phyloP scores from a whole-genome alignment of 2,888 invertebrate genomes.

The Thymelicus lineola region DNA sequence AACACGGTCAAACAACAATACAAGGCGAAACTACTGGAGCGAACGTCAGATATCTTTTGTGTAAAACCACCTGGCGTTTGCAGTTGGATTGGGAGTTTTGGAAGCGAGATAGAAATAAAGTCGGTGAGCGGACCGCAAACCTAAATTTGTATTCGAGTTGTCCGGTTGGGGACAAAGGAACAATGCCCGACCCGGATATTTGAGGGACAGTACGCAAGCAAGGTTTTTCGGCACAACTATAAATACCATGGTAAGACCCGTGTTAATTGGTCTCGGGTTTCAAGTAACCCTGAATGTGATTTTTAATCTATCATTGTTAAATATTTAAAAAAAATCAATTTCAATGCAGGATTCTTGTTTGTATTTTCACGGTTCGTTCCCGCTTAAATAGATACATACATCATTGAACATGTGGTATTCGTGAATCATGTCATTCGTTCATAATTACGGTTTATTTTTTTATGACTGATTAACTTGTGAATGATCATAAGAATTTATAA shows the following conservation, averaged over 20 bases:
- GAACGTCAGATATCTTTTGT: slow-evolving; percentile 68
- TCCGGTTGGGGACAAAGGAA: slow-evolving; percentile 74
- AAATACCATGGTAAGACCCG: slow-evolving; percentile 3
- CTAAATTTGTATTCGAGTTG: slow-evolving; percentile 61
- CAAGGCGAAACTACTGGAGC: slow-evolving; percentile 55
- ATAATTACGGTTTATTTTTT: too few species aligned
- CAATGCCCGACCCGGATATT: slow-evolving; percentile 77
- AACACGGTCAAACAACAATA: slow-evolving; percentile 61
- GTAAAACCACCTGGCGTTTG: slow-evolving; percentile 49
- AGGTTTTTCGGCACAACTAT: slow-evolving; percentile 55
- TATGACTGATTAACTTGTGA: too few species aligned
- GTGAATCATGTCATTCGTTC: too few species aligned
- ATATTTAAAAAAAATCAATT: too few species aligned
- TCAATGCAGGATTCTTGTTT: too few species aligned
- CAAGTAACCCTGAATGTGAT: too few species aligned
- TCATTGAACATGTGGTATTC: too few species aligned
- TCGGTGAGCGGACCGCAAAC: slow-evolving; percentile 54
- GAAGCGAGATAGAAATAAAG: slow-evolving; percentile 45
- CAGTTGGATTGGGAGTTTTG: slow-evolving; percentile 45
- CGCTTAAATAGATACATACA: too few species aligned
- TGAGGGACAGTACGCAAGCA: slow-evolving; percentile 66
- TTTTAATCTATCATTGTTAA: too few species aligned
- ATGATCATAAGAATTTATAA: too few species aligned
- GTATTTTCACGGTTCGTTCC: too few species aligned
- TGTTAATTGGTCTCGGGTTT: not conserved